Percentiles rank a stretch among this genome's conserved stretches.
These are phyloP conservation scores for Octopus bimaculoides DNA, from an alignment of 1,140 invertebrate genomes.

Conservation along the genomic window DNA sequence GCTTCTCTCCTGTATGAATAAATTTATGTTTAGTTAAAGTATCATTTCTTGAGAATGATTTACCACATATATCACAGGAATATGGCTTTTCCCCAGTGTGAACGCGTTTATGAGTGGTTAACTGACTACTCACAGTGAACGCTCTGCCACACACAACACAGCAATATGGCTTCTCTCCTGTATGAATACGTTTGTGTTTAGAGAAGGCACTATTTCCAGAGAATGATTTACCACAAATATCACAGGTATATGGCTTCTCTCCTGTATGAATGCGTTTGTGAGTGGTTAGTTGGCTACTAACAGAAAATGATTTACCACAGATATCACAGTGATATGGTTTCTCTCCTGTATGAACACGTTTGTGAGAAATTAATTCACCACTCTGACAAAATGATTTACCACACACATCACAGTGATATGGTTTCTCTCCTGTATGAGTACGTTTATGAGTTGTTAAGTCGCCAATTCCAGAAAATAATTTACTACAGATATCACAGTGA, in stretches of 20 bases:
- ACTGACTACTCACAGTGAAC: background rate
- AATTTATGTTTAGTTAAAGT: slow-evolving; percentile 48
- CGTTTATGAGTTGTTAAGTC: slow-evolving; percentile 9
- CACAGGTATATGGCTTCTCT: background rate
- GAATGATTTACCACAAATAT: background rate
- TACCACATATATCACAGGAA: slow-evolving; percentile 15
- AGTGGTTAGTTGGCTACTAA: slow-evolving; percentile 30
- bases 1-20: slow-evolving; percentile 30
- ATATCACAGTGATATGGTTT: slow-evolving; percentile 22
- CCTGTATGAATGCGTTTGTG: background rate
- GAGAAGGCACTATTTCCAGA: background rate
- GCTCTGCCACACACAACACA: background rate
- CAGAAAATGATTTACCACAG: slow-evolving; percentile 25
- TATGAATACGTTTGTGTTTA: background rate
- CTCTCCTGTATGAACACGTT: background rate
- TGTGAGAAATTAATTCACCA: background rate
- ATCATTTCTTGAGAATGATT: slow-evolving; percentile 9
- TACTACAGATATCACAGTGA: too few relatives aligned
- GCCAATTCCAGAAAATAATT: too few relatives aligned
- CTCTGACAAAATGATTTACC: slow-evolving; percentile 34
- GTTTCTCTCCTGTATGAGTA: background rate
- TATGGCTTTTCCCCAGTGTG: slow-evolving; percentile 17
- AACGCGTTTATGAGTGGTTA: background rate
- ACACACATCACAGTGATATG: background rate
- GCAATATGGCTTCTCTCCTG: background rate